Percentiles rank a stretch among this genome's conserved stretches.
These are phyloP conservation scores for Typhlomys cinereus DNA, from an alignment of 2,113 vertebrate genomes.

Conservation along the genomic window DNA sequence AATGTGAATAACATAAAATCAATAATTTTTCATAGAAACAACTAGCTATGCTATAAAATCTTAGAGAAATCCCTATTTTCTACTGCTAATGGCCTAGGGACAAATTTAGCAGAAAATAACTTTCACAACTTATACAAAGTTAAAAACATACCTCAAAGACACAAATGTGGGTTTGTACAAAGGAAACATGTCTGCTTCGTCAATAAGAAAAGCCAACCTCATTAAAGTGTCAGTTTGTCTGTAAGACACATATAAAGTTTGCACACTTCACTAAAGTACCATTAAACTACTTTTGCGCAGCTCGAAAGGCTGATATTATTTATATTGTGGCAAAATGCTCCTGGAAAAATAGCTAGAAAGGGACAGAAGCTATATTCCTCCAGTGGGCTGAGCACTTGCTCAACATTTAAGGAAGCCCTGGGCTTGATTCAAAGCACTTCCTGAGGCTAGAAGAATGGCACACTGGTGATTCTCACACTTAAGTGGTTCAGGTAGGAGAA, in stretches of 20 bases:
- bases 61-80: constrained; percentile 33
- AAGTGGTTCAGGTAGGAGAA: not conserved
- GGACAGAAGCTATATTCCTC: not conserved
- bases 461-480: not conserved
- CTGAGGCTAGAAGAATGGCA: not conserved
- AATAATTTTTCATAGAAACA: constrained; percentile 1
- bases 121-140: not conserved
- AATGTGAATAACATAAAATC: constrained; percentile 34
- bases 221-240: not conserved
- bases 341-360: not conserved
- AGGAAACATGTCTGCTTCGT: not conserved
- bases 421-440: no score
- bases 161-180: not conserved
- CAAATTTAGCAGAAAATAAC: constrained; percentile 28
- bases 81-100: not conserved
- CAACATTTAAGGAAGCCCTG: not conserved
- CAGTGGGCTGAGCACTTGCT: not conserved
- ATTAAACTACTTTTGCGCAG: constrained; percentile 10
- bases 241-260: constrained; percentile 46
- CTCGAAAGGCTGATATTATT: constrained; percentile 29
- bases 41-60: constrained; percentile 3
- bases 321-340: constrained; percentile 36
- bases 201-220: not conserved
- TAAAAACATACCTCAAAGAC: not conserved
- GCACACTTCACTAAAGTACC: constrained; percentile 39